A percentile compares a stretch with the other conserved stretches of the same genome.
Conservation (phyloP, 2,113 vertebrate genomes). For the Motacilla tschutschensis region DNA sequence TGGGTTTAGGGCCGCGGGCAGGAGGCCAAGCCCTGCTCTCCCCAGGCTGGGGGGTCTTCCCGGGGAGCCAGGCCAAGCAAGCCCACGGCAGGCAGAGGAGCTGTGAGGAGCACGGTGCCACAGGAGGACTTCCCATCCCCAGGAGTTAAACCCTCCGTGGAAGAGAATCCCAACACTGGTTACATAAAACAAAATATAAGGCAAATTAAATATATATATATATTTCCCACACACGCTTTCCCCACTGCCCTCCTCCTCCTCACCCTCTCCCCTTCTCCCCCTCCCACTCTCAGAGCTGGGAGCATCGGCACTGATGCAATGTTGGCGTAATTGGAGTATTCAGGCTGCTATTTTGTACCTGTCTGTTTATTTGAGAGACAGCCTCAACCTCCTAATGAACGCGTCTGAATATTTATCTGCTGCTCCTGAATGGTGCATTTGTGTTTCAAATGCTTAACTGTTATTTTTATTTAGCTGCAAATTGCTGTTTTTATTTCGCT, state of each 20-base stretch:
- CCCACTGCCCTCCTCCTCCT: neutral
- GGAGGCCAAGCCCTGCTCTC: neutral
- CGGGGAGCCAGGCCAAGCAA: neutral
- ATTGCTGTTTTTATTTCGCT: conserved; percentile 25
- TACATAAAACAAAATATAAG: neutral
- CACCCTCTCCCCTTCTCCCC: neutral
- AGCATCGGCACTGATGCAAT: neutral
- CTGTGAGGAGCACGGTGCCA: accelerated
- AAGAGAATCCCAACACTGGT: neutral
- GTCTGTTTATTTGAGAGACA: conserved; percentile 32
- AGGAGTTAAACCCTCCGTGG: neutral
- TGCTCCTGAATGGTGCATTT: neutral
- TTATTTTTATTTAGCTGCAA: conserved; percentile 60
- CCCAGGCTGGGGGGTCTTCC: neutral
- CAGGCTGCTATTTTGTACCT: conserved; percentile 20
- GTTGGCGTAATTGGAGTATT: neutral
- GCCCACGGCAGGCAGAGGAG: neutral
- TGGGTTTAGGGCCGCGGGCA: neutral
- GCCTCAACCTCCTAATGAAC: neutral
- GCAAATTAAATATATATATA: neutral
- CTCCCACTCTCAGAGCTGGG: neutral
- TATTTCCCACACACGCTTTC: accelerated
- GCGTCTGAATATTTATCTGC: conserved; percentile 30
- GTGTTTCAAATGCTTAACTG: conserved; percentile 47
- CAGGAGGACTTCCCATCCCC: neutral